These are phyloP conservation scores for Arion vulgaris DNA, from an alignment of 1,140 invertebrate genomes.

Conservation along the genomic window DNA sequence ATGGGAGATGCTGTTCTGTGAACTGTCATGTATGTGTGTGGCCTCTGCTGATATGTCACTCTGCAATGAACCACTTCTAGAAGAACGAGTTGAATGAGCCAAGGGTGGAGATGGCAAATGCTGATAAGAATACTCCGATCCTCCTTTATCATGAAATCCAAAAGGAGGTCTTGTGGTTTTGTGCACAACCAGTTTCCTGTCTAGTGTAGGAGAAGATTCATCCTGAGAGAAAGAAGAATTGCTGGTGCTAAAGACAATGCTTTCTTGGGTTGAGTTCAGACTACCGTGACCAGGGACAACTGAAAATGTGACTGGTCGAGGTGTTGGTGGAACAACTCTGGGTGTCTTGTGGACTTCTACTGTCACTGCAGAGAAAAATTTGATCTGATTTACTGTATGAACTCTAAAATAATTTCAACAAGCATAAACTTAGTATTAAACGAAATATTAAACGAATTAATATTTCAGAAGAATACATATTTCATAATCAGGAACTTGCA, in stretches of 20 bases:
- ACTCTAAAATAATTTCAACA: no score
- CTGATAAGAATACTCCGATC: not conserved
- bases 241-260: not conserved
- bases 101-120: not conserved
- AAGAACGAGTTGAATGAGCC: not conserved
- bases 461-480: no score
- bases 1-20: not conserved
- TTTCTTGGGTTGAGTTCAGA: conserved; percentile 2
- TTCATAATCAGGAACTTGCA: no score
- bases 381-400: not conserved
- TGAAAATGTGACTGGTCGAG: not conserved
- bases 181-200: not conserved
- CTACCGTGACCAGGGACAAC: not conserved
- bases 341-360: conserved; percentile 30
- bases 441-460: no score
- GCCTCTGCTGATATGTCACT: not conserved
- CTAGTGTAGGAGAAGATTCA: not conserved
- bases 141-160: not conserved
- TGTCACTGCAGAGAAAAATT: conserved; percentile 23
- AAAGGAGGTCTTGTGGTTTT: not conserved
- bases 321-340: not conserved
- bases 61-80: not conserved
- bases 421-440: no score
- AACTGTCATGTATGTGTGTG: not conserved
- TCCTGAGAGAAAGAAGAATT: conserved; percentile 1